phyloP scores from a whole-genome alignment of 2,113 vertebrate genomes.

The Cynoglossus semilaevis region DNA sequence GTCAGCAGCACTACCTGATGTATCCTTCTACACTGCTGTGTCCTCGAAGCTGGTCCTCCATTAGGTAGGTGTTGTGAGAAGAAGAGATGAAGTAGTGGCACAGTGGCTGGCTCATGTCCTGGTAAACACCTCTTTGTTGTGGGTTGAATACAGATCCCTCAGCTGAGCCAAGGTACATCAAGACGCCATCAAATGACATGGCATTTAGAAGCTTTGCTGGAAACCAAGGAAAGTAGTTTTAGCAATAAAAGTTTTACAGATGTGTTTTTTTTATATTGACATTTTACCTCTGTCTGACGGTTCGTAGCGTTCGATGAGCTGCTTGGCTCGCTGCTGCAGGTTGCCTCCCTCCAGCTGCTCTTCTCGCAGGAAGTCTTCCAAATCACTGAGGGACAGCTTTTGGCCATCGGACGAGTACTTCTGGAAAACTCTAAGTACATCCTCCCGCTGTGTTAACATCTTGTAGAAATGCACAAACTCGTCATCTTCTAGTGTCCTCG shows the following conservation, averaged over 20 bases:
- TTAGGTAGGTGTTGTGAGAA: slow-evolving; percentile 94
- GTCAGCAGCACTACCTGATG: slow-evolving; percentile 79
- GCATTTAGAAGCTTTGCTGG: slow-evolving; percentile 83
- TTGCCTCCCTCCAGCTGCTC: slow-evolving; percentile 80
- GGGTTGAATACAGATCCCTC: slow-evolving; percentile 89
- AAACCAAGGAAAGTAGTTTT: slow-evolving; percentile 2
- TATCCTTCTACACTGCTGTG: slow-evolving; percentile 95
- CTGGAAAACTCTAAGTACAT: slow-evolving; percentile 84
- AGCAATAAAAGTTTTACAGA: background rate
- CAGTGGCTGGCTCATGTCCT: slow-evolving; percentile 90
- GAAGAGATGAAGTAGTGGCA: slow-evolving; percentile 93
- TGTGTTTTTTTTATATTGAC: background rate
- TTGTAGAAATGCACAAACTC: slow-evolving; percentile 96
- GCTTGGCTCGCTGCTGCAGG: slow-evolving; percentile 75
- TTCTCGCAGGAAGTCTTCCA: slow-evolving; percentile 86
- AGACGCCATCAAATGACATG: slow-evolving; percentile 89
- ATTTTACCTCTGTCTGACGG: slow-evolving; percentile 85
- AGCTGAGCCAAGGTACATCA: slow-evolving; percentile 86
- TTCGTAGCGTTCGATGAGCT: slow-evolving; percentile 84
- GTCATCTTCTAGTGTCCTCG: slow-evolving; percentile 84
- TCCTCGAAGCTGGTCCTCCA: slow-evolving; percentile 90
- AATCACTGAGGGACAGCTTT: slow-evolving; percentile 82
- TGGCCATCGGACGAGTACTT: slow-evolving; percentile 85
- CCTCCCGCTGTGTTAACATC: slow-evolving; percentile 86
- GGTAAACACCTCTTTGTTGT: slow-evolving; percentile 71